Evolutionary conservation across 2,113 vertebrate genomes (phyloP).

Genomic region (Petromus typicus): DNA sequence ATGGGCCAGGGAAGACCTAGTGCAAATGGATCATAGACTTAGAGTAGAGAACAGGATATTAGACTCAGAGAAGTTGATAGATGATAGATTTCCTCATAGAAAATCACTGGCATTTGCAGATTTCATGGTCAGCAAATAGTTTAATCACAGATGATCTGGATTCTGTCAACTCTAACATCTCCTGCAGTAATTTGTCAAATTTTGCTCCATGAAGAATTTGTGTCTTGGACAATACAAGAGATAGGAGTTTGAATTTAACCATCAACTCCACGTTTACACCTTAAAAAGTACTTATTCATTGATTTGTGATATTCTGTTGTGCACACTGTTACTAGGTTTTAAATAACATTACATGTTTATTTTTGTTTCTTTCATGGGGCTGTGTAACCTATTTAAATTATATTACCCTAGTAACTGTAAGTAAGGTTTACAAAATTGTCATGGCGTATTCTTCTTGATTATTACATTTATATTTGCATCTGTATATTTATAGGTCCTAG

Average conservation of each 20-base stretch:
- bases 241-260: background rate
- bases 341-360: background rate
- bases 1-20: background rate
- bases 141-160: background rate
- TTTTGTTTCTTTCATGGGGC: background rate
- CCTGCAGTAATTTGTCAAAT: background rate
- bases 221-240: background rate
- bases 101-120: background rate
- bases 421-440: background rate
- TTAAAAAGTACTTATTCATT: background rate
- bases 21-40: background rate
- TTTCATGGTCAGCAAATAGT: background rate
- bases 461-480: background rate
- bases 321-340: background rate
- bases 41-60: background rate
- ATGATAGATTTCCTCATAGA: background rate
- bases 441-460: background rate
- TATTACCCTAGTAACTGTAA: background rate
- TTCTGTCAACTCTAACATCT: background rate
- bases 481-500: background rate
- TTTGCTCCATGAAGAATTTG: background rate
- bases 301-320: background rate
- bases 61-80: background rate
- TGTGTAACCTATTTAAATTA: constrained; percentile 13
- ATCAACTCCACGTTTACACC: accelerated